Evolutionary conservation across 1,140 invertebrate genomes (phyloP), one percentile per base, ranked within the genome.

Genomic region (Ridgeia piscesae): DNA sequence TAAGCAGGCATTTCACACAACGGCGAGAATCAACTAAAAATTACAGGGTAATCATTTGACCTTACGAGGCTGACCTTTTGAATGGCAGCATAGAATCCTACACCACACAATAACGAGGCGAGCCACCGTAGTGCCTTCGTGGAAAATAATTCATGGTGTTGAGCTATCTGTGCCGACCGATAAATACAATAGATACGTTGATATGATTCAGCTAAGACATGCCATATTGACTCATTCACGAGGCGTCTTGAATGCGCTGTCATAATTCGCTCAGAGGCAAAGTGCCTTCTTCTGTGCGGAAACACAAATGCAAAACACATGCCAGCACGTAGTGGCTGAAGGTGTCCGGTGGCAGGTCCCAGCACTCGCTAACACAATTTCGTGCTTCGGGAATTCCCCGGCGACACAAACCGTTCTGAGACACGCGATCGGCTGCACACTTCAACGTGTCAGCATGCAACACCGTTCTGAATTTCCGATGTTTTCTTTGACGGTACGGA

Each of bases 181-280:
- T 77, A 77, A 77, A 77, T 77, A 77, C 58, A 77, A 77, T 77
- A 77, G 58, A 77, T 77, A 77, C 58, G 58, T 77, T 77, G 58
- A 77, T 77, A 77, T 77, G 58, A 77, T 77, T 77, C 58, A 77
- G 58, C 58, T 21, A 77, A 77, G 58, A 77, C 58, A 77, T 77
- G 58, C 17, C 14, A 31, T 17, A 77, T 77, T 77, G 58, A 17
- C 58, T 77, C 58, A 77, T 77, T 77, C 17, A 77, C 14, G 58
- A 77, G 8, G 17, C 58, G 58, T 77, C 58, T 77, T 77, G 58
- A 77, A 77, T 77, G 58, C 58, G 58, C 27, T 77, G 58, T 77
- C 58, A 77, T 77, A 77, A 77, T 77, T 77, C 58, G 58, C 58
- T 77, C 58, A 77, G 8, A 31, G 58, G 58, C 58, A 77, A 77